Base-by-base conservation (phyloP, 2,888 invertebrate genomes). In the Drosophila monieri region DNA sequence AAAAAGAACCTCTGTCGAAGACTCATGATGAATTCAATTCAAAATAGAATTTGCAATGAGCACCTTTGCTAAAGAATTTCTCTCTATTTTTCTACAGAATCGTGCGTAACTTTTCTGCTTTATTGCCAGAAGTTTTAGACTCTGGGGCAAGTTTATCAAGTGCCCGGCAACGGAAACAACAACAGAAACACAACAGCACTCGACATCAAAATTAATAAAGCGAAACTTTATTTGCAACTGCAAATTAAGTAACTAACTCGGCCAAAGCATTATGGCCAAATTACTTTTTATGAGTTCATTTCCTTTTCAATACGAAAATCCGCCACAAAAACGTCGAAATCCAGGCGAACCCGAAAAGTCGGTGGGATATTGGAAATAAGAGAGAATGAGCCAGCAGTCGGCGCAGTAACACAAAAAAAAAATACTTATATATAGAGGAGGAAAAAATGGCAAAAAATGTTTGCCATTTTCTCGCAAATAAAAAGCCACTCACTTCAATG, bases 261-360 rank as follows among this genome's bases (percentile, higher is more conserved):
- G 68, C 80, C 86, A 78, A 85, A 80, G 78, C 84, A 86, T 85
- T 85, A 86, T 77, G 87, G 74, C 87, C 73, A 85, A 87, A 85
- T 85, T 87, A 87, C 87, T 87, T 85, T 85, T 85, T 85, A 85
- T 85, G 87, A 85, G 83, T 87, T 87, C 74, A 81, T 85, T 85
- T 85, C 81, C 78, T 73, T 76, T 79, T 75, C 86, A 84, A 80
- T 83, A 74, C 58, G 58, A 54, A 65, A 69, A 69, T 61, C 73
- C 30, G 49, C 39, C 30, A 55, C 21, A 46, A 59, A 71, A 9
- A 61, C 44, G 32, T 48, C 64, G 39, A 65, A 58, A 48, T 15
- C 39, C 39, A 41, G 39, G 14, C 47, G 44, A 18, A 35, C 25
- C 35, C 21, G 32, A 51, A 35, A 30, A 35, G 15, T 37, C 15